Base-by-base conservation (phyloP, 1,140 invertebrate species). In the Heliconius hermathena region DNA sequence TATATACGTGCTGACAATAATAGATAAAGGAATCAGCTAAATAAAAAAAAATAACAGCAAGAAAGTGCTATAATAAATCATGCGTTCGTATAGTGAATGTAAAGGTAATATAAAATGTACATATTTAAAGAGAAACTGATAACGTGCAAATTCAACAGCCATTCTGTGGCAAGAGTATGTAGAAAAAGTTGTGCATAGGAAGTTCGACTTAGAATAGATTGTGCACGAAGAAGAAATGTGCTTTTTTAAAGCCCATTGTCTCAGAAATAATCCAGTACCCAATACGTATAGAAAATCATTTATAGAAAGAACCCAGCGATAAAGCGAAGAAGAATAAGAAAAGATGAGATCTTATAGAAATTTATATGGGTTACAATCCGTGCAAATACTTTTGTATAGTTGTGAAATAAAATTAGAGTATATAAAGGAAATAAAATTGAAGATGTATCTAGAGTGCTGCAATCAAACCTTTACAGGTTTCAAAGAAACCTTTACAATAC, bases 381-480 rank as follows among this genome's bases (percentile, higher is more conserved):
- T 92, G 90, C 90, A 89, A 73, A 84, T 77, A 89, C 76, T 81
- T 80, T 76, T 83, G 83, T 82, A 81, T 79, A 83, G 73, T 80
- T 85, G 85, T 84, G 70, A 86, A 89, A 88, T 84, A 36, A 36
- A 36, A 36, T 36, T 6, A 36, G 33, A 36, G 6, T 86, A 85
- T 82, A 82, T 85, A 87, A 88, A 81, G 86, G 75, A 85, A 87
- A 87, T 82, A 81, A 83, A 77, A 84, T 87, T 80, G 82, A 87
- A 88, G 88, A 85, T 89, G 84, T 88, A 84, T 83, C 86, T 91
- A 89, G 71, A 85, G 88, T 89, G 89, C 89, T 88, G 77, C 85
- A 89, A 89, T 90, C 93, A 94, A 94, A 94, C 93, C 93, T 94
- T 92, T 86, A 82, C 85, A 85, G 84, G 87, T 91, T 84, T 90